Conservation (phyloP, 2,797 vertebrate species). For the Orestias chungarensis region DNA sequence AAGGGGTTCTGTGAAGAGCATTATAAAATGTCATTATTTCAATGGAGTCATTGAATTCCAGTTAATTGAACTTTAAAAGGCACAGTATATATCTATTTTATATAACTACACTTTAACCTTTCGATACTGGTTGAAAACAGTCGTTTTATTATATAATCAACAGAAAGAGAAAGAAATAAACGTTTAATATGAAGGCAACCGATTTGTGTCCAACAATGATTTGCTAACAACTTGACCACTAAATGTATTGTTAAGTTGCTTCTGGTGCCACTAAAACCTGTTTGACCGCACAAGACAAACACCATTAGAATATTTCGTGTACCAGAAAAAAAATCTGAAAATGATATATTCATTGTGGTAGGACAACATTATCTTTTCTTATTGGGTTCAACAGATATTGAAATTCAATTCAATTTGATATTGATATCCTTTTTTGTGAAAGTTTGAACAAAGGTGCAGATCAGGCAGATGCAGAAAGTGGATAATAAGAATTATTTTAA, state of each 20-base stretch:
- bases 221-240: not conserved
- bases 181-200: not conserved
- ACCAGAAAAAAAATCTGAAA: too few relatives aligned
- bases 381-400: too few relatives aligned
- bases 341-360: too few relatives aligned
- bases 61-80: constrained; percentile 34
- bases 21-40: constrained; percentile 32
- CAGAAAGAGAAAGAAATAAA: not conserved
- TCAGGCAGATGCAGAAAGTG: too few relatives aligned
- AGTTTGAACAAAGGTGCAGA: too few relatives aligned
- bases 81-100: not conserved
- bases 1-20: constrained; percentile 34
- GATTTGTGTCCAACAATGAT: not conserved
- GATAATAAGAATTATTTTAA: too few relatives aligned
- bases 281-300: not conserved
- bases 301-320: not conserved
- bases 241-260: not conserved
- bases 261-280: not conserved
- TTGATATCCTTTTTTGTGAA: too few relatives aligned
- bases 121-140: not conserved
- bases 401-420: too few relatives aligned
- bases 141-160: not conserved
- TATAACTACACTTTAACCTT: constrained; percentile 6
- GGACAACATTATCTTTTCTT: too few relatives aligned
- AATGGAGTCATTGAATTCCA: constrained; percentile 30